Evolutionary conservation across 2,113 vertebrate species (phyloP), one percentile per base, ranked within the genome.

Genomic region (Phrynosoma blainvillii): DNA sequence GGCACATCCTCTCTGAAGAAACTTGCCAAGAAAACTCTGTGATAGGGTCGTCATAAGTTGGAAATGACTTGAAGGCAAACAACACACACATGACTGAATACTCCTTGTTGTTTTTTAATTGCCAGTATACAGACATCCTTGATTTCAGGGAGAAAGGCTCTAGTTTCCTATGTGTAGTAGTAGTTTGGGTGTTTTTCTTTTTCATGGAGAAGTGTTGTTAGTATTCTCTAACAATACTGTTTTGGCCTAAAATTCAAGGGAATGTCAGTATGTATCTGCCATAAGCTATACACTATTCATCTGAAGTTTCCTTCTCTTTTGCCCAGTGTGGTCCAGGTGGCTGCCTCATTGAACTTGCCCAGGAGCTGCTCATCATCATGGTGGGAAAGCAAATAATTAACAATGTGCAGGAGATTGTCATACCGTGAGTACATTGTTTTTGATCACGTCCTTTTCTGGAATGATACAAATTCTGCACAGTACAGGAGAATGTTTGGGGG

Each of bases 311-410:
- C 80, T 30, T 86, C 23, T 70, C 5, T 65, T 84, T 62, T 0
- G 30, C 74, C 0, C 94, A 97, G 97, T 96, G 97, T 77, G 94
- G 94, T 1, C 89, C 95, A 0, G 95, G 97, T 0, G 97, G 97
- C 1, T 96, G 97, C 88, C 95, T 97, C 0, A 89, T 94, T 0
- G 96, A 97, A 84, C 93, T 98, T 92, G 97, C 95, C 0, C 97
- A 98, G 94, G 97, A 98, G 93, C 92, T 98, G 40, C 94, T 97
- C 42, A 78, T 97, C 93, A 97, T 97, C 95, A 94, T 96, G 97
- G 96, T 97, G 92, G 97, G 97, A 87, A 97, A 97, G 84, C 97
- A 98, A 88, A 75, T 96, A 89, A 96, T 96, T 95, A 98, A 96
- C 92, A 97, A 97, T 5, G 1, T 94, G 85, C 96, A 97, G 93